Conservation (phyloP, 2,797 vertebrate species). For the Squalus acanthias region DNA sequence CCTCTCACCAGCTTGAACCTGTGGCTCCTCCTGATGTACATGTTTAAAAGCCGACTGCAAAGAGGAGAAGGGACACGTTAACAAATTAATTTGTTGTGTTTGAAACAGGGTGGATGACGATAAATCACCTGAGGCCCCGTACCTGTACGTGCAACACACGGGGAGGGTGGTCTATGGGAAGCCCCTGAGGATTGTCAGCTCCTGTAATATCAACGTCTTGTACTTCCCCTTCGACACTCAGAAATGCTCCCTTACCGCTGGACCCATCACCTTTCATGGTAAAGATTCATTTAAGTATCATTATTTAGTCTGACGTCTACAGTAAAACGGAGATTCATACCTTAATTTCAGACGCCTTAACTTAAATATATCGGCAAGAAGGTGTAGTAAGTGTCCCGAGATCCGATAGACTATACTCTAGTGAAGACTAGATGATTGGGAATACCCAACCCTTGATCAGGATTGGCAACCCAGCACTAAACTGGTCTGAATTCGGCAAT, state of each 20-base stretch:
- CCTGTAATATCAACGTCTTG: slow-evolving; percentile 69
- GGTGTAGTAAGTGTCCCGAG: background rate
- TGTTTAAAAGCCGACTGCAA: background rate
- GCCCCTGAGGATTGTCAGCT: slow-evolving; percentile 64
- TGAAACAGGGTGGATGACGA: slow-evolving; percentile 65
- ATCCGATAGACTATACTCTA: background rate
- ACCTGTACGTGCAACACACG: slow-evolving; percentile 69
- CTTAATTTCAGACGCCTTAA: background rate
- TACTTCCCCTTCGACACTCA: slow-evolving; percentile 73
- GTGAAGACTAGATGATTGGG: background rate
- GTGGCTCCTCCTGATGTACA: background rate
- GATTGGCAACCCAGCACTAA: background rate
- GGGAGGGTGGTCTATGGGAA: slow-evolving; percentile 68
- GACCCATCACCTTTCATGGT: slow-evolving; percentile 46
- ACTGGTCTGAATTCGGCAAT: background rate
- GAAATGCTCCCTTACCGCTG: slow-evolving; percentile 67
- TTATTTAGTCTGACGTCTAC: background rate
- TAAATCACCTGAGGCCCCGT: slow-evolving; percentile 67
- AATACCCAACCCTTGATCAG: background rate
- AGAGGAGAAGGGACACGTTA: background rate
- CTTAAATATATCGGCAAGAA: background rate
- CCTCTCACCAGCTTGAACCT: background rate
- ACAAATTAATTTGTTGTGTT: background rate
- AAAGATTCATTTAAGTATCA: background rate
- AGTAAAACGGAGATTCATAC: background rate